Evolutionary conservation across 1,140 invertebrate species (phyloP).

Genomic region (Panagrolaimus sp.): DNA sequence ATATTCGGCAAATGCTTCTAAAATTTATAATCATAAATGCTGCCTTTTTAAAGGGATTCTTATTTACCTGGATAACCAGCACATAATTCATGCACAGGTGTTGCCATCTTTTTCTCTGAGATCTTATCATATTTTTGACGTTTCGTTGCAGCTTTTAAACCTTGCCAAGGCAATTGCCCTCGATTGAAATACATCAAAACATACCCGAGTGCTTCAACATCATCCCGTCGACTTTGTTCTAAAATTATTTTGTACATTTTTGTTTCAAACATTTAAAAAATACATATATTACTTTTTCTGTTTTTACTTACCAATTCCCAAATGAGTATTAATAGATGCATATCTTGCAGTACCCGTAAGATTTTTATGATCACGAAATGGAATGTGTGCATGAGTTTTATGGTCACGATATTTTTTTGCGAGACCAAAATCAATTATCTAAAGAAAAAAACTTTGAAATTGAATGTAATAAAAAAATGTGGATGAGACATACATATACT

Average conservation of each 20-base stretch:
- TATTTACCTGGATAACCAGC: background rate
- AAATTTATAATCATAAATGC: conserved; percentile 81
- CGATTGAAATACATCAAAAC: conserved; percentile 92
- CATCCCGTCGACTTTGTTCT: conserved; percentile 73
- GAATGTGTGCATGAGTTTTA: conserved; percentile 77
- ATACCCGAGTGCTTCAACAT: conserved; percentile 92
- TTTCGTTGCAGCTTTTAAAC: conserved; percentile 79
- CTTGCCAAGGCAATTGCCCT: conserved; percentile 70
- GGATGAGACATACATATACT: conserved; percentile 49
- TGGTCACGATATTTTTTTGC: conserved; percentile 90
- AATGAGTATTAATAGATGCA: conserved; percentile 91
- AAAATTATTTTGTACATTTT: conserved; percentile 21
- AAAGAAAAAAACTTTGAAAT: conserved; percentile 64
- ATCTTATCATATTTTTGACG: conserved; percentile 95
- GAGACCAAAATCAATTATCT: conserved; percentile 92
- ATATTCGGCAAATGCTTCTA: conserved; percentile 92
- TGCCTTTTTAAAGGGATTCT: too few species aligned
- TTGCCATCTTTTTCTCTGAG: conserved; percentile 63
- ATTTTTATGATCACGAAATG: conserved; percentile 92
- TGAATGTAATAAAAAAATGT: background rate
- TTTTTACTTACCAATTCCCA: conserved; percentile 62
- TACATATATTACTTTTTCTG: background rate
- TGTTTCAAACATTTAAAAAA: conserved; percentile 18
- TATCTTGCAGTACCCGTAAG: conserved; percentile 91
- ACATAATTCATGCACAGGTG: conserved; percentile 72